These are phyloP conservation scores for Drosophila dunni DNA, from an alignment of 1,140 invertebrate species.

Conservation along the genomic window DNA sequence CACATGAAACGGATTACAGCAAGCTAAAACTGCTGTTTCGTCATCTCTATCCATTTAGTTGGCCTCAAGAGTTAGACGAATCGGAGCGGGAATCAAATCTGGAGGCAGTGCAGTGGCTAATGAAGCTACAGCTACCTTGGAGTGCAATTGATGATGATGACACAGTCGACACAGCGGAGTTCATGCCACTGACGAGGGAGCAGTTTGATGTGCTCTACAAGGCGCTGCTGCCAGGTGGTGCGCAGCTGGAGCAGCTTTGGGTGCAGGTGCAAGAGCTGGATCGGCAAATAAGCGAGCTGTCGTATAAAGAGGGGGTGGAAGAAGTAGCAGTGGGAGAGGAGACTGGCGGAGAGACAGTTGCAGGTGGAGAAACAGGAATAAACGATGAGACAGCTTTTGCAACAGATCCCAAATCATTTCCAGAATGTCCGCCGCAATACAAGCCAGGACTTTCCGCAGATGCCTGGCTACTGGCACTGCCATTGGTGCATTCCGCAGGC, in stretches of 20 bases:
- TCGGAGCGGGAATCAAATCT: background rate
- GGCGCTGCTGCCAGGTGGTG: slow-evolving; percentile 4
- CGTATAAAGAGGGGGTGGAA: background rate
- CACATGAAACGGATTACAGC: background rate
- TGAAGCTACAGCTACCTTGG: slow-evolving; percentile 10
- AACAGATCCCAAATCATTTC: too few relatives aligned
- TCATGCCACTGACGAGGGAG: background rate
- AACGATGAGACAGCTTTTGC: too few relatives aligned
- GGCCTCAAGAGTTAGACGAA: too few relatives aligned
- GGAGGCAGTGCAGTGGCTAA: slow-evolving; percentile 19
- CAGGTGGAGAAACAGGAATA: background rate
- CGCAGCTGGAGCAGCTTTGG: background rate
- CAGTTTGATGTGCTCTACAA: slow-evolving; percentile 2
- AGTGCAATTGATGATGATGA: background rate
- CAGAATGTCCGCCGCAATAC: too few relatives aligned
- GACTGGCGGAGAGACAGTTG: background rate
- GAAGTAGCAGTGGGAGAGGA: background rate
- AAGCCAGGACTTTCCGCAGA: too few relatives aligned
- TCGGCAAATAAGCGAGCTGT: background rate
- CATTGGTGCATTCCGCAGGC: background rate
- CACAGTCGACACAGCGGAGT: background rate
- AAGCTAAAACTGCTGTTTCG: background rate
- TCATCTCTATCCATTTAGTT: background rate
- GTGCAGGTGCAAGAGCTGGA: slow-evolving; percentile 7
- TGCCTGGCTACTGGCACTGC: background rate